A percentile compares a stretch with the other conserved stretches of the same genome.
These are phyloP conservation scores for Drosophila guanche DNA, from an alignment of 1,140 invertebrate species.

Conservation along the genomic window DNA sequence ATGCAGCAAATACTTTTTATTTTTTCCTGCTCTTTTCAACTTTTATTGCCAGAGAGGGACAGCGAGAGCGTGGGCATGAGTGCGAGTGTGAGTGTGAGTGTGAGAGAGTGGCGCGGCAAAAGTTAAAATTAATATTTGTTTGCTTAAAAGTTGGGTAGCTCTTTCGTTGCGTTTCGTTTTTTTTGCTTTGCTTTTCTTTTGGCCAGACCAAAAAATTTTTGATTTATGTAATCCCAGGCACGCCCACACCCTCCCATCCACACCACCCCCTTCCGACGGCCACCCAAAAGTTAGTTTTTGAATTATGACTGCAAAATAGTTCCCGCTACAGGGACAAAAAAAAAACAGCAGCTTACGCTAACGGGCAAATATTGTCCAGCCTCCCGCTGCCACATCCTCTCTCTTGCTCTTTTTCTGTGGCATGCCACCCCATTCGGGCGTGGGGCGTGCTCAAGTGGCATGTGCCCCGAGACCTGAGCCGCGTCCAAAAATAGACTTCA, in stretches of 20 bases:
- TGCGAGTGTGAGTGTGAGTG: no score
- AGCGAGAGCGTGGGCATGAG: no score
- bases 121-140: slow-evolving; percentile 82
- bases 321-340: neutral
- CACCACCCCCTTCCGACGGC: neutral
- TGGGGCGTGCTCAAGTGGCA: slow-evolving; percentile 46
- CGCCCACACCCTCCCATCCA: neutral
- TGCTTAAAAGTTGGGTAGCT: slow-evolving; percentile 65
- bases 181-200: slow-evolving; percentile 9
- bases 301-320: slow-evolving; percentile 68
- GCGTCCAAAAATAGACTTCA: slow-evolving; percentile 28
- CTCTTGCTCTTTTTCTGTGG: neutral
- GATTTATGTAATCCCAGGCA: slow-evolving; percentile 67
- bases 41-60: neutral
- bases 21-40: neutral
- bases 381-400: neutral
- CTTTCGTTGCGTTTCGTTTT: slow-evolving; percentile 5
- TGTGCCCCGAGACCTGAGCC: slow-evolving; percentile 10
- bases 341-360: slow-evolving; percentile 16
- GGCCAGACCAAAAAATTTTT: slow-evolving; percentile 65
- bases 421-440: neutral
- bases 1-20: no score
- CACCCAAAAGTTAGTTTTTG: slow-evolving; percentile 71
- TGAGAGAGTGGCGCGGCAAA: slow-evolving; percentile 29
- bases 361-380: slow-evolving; percentile 37